Evolutionary conservation across 2,888 invertebrate species (phyloP), one percentile per base, ranked within the genome.

Genomic region (Drosophila neoperkinsi): DNA sequence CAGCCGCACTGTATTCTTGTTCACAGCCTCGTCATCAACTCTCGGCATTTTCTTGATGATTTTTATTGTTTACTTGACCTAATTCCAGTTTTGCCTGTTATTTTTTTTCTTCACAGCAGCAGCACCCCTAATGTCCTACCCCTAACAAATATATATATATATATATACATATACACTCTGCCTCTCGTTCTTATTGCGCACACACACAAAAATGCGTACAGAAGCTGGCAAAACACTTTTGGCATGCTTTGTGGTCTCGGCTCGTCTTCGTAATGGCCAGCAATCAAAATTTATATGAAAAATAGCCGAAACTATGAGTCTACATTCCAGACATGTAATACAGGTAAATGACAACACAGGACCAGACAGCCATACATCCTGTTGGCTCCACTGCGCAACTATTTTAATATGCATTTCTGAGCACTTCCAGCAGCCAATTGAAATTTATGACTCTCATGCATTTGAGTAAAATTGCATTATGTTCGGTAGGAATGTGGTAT

Each of bases 51-150:
- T 81, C 78, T 63, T 85, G 77, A 78, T 90, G 87, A 88, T 88
- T 88, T 87, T 90, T 88, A 88, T 90, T 90, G 89, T 86, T 88
- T 81, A 84, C 81, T 82, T 88, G 88, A 88, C 88, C 88, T 74
- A 88, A 79, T 90, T 90, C 77, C 63, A 65, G 50, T 53, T 55
- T 30, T 18, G 52, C 25, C 43, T 56, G 61, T 33, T n/a, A n/a
- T n/a, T 53, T 57, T 60, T 18, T 31, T 52, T 2, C 25, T 28
- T 31, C 51, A 18, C 60, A 50, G 51, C 7, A 50, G 46, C 18
- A 55, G 52, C 82, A 86, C 65, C 74, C 85, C 76, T 71, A 67
- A 68, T 71, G 70, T 75, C 49, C 73, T 67, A 46, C 34, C 50
- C 50, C 53, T 60, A 41, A 56, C 9, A 25, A 21, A 46, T 21